Evolutionary conservation across 1,140 invertebrate species (phyloP).

Genomic region (Euwallacea fornicatus): DNA sequence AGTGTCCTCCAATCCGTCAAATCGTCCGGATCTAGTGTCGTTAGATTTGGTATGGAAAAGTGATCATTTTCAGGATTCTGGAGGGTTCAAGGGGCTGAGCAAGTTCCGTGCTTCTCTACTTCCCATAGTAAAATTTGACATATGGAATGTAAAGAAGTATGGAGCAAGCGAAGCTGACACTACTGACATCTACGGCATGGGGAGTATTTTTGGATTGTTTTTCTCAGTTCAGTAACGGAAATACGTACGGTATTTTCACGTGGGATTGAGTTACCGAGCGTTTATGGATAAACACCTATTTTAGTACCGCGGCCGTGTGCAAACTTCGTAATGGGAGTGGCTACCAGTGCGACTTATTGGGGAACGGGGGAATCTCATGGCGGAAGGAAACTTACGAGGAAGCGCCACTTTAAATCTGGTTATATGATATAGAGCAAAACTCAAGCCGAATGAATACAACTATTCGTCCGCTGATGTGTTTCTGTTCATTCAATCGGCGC

Average conservation of each 20-base stretch:
- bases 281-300: constrained; percentile 32
- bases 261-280: constrained; percentile 15
- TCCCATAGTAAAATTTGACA: constrained; percentile 82
- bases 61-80: background rate
- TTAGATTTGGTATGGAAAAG: background rate
- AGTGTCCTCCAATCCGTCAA: too few species aligned
- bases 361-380: too few species aligned
- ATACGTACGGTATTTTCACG: constrained; percentile 1
- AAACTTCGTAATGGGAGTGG: constrained; percentile 15
- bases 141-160: constrained; percentile 99
- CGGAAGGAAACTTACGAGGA: too few species aligned
- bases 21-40: too few species aligned
- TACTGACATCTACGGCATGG: background rate
- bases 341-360: background rate
- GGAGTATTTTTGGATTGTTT: constrained; percentile 9
- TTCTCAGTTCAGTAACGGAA: constrained; percentile 2
- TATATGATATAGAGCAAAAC: too few species aligned
- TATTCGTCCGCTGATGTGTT: too few species aligned
- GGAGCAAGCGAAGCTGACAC: constrained; percentile 65
- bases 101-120: constrained; percentile 94
- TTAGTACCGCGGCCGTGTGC: constrained; percentile 28
- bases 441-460: too few species aligned
- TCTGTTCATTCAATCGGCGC: too few species aligned
- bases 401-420: too few species aligned
- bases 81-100: constrained; percentile 32